Conservation (phyloP, 2,888 invertebrate genomes). For the Dichetophora obliterata region DNA sequence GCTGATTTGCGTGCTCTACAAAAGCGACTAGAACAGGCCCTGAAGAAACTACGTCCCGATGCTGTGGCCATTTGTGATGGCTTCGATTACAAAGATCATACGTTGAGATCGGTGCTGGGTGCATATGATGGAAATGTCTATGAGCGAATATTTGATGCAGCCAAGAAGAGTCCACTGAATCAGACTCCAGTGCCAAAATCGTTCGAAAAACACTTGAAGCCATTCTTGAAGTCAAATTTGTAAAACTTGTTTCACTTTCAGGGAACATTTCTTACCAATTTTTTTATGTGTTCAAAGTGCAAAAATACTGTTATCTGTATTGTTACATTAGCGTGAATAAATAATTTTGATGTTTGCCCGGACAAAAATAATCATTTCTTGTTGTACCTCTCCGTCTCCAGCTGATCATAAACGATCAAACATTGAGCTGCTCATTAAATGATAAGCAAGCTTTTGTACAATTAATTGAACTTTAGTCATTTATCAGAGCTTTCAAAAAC, state of each 20-base stretch:
- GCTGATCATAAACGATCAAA: no score
- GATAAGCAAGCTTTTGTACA: not conserved
- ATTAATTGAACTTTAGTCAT: no score
- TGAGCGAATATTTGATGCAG: slow-evolving; percentile 83
- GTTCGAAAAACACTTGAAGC: slow-evolving; percentile 80
- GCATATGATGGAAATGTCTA: slow-evolving; percentile 89
- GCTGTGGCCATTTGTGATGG: slow-evolving; percentile 92
- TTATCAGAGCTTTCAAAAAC: no score
- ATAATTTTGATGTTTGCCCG: no score
- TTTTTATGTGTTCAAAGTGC: not conserved
- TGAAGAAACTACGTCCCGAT: slow-evolving; percentile 83
- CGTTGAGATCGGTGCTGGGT: slow-evolving; percentile 82
- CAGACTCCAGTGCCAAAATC: slow-evolving; percentile 81
- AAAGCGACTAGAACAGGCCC: slow-evolving; percentile 77
- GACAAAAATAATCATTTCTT: no score
- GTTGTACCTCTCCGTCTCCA: no score
- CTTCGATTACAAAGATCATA: slow-evolving; percentile 86
- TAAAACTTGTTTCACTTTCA: slow-evolving; percentile 57
- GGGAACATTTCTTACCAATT: not conserved
- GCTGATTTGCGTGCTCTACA: slow-evolving; percentile 71
- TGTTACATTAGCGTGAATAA: no score
- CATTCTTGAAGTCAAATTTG: slow-evolving; percentile 82
- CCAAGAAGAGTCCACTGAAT: slow-evolving; percentile 86
- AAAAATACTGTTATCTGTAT: not conserved
- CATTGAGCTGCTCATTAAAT: not conserved